phyloP scores from a whole-genome alignment of 2,888 invertebrate genomes.

The Perizoma affinitatum region DNA sequence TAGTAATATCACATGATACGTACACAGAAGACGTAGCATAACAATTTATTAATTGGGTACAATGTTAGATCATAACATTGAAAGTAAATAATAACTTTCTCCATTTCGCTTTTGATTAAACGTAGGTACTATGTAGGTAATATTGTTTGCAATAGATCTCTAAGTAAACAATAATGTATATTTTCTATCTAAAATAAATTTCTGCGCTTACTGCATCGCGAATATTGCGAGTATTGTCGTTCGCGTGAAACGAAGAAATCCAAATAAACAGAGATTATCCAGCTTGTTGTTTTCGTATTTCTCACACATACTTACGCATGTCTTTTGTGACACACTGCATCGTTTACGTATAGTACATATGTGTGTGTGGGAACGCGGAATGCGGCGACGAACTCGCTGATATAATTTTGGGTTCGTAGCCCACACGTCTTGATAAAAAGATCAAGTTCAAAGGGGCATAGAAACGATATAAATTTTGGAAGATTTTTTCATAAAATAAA shows the following conservation, averaged over 20 bases:
- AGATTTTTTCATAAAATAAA: conserved; percentile 39
- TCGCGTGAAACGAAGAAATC: too few relatives aligned
- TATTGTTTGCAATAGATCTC: too few relatives aligned
- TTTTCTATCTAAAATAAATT: too few relatives aligned
- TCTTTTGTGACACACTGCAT: conserved; percentile 29
- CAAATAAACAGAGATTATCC: too few relatives aligned
- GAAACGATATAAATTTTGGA: conserved; percentile 51
- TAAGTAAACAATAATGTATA: too few relatives aligned
- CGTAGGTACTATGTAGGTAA: too few relatives aligned
- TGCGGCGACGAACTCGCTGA: conserved; percentile 63
- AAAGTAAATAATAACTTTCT: conserved; percentile 1
- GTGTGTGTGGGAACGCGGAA: conserved; percentile 65
- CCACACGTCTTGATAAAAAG: conserved; percentile 72
- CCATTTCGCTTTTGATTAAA: neutral
- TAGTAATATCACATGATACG: conserved; percentile 29
- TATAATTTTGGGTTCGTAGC: conserved; percentile 65
- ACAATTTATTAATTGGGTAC: conserved; percentile 18
- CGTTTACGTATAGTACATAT: conserved; percentile 40
- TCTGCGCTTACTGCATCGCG: too few relatives aligned
- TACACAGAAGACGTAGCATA: conserved; percentile 26
- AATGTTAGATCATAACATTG: conserved; percentile 11
- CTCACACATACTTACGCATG: conserved; percentile 11
- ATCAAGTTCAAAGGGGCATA: conserved; percentile 80
- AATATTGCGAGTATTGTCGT: too few relatives aligned
- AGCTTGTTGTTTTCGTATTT: neutral